A percentile compares a stretch with the other conserved stretches of the same genome.
Evolutionary conservation across 35 echinoderm and acorn worm genomes (phyloP).

Genomic region (Eucidaris tribuloides): DNA sequence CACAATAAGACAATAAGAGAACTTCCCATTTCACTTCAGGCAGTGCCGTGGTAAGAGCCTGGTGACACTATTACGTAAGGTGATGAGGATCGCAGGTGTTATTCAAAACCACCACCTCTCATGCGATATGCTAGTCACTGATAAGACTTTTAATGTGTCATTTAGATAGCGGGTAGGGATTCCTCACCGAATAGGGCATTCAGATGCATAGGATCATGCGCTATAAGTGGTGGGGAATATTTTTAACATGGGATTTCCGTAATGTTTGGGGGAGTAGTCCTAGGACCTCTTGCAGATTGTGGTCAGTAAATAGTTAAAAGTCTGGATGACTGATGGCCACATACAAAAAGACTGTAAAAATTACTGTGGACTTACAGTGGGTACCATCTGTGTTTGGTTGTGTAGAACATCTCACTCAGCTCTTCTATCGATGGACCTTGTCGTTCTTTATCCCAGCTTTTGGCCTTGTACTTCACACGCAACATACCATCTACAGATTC

Average conservation of each 20-base stretch:
- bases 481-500: slow-evolving; percentile 53
- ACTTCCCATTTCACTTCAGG: too few relatives aligned
- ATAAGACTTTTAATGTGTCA: too few relatives aligned
- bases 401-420: slow-evolving; percentile 82
- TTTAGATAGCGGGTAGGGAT: too few relatives aligned
- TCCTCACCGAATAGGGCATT: not conserved
- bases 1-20: too few relatives aligned
- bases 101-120: too few relatives aligned
- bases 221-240: not conserved
- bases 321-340: not conserved
- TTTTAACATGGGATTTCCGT: not conserved
- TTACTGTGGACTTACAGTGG: slow-evolving; percentile 58
- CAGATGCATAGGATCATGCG: not conserved
- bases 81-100: too few relatives aligned
- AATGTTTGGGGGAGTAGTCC: too few relatives aligned
- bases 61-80: too few relatives aligned
- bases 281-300: too few relatives aligned
- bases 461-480: slow-evolving; percentile 52
- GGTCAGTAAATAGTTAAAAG: not conserved
- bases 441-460: slow-evolving; percentile 53
- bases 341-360: not conserved
- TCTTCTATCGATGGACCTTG: slow-evolving; percentile 61
- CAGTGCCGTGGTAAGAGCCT: too few relatives aligned
- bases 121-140: too few relatives aligned
- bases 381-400: slow-evolving; percentile 82